Evolutionary conservation across 2,113 vertebrate species (phyloP).

Genomic region (Polypterus senegalus): DNA sequence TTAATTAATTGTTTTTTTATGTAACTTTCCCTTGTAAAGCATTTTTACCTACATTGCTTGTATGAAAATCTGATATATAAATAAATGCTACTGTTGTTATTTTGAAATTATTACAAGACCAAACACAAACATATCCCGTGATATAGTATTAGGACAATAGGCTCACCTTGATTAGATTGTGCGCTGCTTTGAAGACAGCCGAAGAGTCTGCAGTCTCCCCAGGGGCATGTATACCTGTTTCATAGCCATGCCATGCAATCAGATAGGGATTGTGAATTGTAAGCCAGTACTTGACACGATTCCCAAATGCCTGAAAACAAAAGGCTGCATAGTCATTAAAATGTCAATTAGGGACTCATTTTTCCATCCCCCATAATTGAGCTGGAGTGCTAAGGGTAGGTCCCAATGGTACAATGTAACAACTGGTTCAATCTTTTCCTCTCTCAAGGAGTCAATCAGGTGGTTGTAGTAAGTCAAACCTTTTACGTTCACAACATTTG

Average conservation of each 20-base stretch:
- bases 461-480: slow-evolving; percentile 68
- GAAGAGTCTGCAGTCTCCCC: slow-evolving; percentile 55
- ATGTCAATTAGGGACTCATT: slow-evolving; percentile 58
- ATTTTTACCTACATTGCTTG: too few species aligned
- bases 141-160: neutral
- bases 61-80: too few species aligned
- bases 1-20: too few species aligned
- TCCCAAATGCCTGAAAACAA: slow-evolving; percentile 78
- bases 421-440: slow-evolving; percentile 59
- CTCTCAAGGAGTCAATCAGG: slow-evolving; percentile 57
- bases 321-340: slow-evolving; percentile 73
- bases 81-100: too few species aligned
- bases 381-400: slow-evolving; percentile 70
- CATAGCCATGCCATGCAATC: slow-evolving; percentile 77
- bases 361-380: slow-evolving; percentile 76
- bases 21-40: too few species aligned
- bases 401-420: slow-evolving; percentile 91
- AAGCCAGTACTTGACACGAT: slow-evolving; percentile 80
- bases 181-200: slow-evolving; percentile 64
- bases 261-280: slow-evolving; percentile 90
- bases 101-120: neutral
- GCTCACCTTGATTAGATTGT: slow-evolving; percentile 90
- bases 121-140: too few species aligned
- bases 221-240: slow-evolving; percentile 76
- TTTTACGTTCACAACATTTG: slow-evolving; percentile 40